These are phyloP conservation scores for Otocyon megalotis DNA, from an alignment of 2,113 vertebrate genomes.

Conservation along the genomic window DNA sequence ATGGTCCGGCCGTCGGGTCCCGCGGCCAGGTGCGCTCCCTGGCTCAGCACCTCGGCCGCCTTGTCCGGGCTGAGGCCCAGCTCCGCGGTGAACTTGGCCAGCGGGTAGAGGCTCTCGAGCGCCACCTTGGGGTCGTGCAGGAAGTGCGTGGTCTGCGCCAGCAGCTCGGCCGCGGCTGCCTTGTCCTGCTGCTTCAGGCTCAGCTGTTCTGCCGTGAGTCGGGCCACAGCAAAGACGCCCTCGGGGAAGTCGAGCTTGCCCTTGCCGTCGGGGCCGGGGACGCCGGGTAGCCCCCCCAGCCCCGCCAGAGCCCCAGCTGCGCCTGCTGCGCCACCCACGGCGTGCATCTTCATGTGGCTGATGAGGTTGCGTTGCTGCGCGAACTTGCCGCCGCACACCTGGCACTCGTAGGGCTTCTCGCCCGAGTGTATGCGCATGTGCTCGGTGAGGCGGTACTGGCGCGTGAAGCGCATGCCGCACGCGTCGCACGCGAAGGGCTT, in stretches of 20 bases:
- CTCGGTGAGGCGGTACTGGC: slow-evolving; percentile 99
- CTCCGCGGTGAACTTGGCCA: slow-evolving; percentile 96
- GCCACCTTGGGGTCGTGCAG: slow-evolving; percentile 94
- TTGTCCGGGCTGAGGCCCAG: slow-evolving; percentile 96
- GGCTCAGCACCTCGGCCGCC: slow-evolving; percentile 93
- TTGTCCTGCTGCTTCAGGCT: slow-evolving; percentile 96
- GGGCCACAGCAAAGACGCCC: slow-evolving; percentile 96
- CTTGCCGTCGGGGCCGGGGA: slow-evolving; percentile 92
- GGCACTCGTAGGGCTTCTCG: slow-evolving; percentile 99
- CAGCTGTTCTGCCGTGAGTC: slow-evolving; percentile 95
- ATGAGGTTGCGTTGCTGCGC: slow-evolving; percentile 99
- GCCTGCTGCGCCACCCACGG: slow-evolving; percentile 87
- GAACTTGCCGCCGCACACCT: slow-evolving; percentile 99
- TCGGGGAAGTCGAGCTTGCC: slow-evolving; percentile 96
- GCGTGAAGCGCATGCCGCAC: slow-evolving; percentile 99
- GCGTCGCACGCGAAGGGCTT: slow-evolving; percentile 99
- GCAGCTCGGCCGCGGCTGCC: slow-evolving; percentile 93
- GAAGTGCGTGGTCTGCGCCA: slow-evolving; percentile 95
- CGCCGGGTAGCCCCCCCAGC: slow-evolving; percentile 94
- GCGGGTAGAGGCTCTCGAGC: slow-evolving; percentile 96
- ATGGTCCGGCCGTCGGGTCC: slow-evolving; percentile 92
- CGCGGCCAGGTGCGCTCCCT: slow-evolving; percentile 88
- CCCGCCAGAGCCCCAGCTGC: slow-evolving; percentile 85
- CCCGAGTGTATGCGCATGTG: slow-evolving; percentile 99
- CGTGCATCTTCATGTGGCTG: slow-evolving; percentile 99